phyloP scores from a whole-genome alignment of 2,113 vertebrate genomes.

The Agelaius phoeniceus region DNA sequence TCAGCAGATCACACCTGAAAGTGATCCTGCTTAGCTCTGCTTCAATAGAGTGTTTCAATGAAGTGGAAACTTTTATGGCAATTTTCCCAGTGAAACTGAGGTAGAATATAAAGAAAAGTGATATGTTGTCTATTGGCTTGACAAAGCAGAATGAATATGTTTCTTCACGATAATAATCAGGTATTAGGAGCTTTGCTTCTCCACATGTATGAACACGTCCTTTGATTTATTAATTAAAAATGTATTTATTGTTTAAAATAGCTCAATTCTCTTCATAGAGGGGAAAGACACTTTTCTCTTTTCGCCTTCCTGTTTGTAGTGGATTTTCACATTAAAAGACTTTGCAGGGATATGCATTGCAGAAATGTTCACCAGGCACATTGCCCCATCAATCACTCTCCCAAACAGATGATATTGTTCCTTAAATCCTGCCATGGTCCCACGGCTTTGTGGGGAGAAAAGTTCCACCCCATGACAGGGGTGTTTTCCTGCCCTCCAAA shows the following conservation, averaged over 20 bases:
- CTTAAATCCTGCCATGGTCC: background rate
- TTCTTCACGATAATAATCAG: background rate
- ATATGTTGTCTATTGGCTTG: background rate
- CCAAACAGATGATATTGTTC: background rate
- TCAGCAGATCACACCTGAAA: constrained; percentile 47
- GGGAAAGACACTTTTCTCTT: background rate
- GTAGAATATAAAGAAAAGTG: background rate
- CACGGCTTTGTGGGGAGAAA: background rate
- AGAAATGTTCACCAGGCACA: background rate
- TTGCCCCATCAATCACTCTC: background rate
- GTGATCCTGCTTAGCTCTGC: background rate
- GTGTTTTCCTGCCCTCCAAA: background rate
- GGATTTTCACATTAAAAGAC: background rate
- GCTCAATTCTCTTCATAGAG: background rate
- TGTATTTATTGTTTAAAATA: background rate
- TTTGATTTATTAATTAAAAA: constrained; percentile 3
- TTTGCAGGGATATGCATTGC: background rate
- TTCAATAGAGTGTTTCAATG: background rate
- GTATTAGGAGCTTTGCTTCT: background rate
- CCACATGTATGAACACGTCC: background rate
- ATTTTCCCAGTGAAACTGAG: constrained; percentile 27
- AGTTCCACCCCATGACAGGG: accelerated
- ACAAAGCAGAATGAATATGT: background rate
- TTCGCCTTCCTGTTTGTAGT: background rate
- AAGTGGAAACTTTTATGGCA: constrained; percentile 42